A percentile compares a stretch with the other conserved stretches of the same genome.
These are phyloP conservation scores for Liodrosophila aerea DNA, from an alignment of 2,888 invertebrate species.

Conservation along the genomic window DNA sequence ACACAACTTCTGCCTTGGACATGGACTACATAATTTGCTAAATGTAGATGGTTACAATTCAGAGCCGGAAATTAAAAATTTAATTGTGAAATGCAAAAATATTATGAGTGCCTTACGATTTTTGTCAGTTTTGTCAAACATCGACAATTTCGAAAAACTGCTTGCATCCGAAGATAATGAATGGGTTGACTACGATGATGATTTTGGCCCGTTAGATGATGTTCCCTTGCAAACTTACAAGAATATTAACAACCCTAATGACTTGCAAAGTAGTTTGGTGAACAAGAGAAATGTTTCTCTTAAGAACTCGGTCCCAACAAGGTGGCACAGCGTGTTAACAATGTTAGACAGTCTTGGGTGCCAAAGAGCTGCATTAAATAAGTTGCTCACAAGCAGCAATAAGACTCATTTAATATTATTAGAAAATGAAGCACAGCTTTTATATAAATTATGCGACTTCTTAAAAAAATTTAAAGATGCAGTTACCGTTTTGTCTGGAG, in stretches of 20 bases:
- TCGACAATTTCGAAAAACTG: conserved; percentile 1
- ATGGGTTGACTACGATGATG: background rate
- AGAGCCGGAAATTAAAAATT: background rate
- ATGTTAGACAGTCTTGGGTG: no score
- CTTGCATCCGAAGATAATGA: conserved; percentile 4
- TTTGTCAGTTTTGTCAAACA: conserved; percentile 1
- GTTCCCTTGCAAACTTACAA: conserved; percentile 5
- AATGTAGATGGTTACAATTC: conserved; percentile 1
- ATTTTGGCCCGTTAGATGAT: conserved; percentile 2
- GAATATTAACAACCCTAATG: background rate
- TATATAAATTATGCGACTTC: background rate
- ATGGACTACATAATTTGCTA: background rate
- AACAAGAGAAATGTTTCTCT: no score
- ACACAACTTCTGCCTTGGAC: background rate
- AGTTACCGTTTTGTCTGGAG: background rate
- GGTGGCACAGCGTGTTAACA: no score
- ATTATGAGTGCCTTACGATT: background rate
- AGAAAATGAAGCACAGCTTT: background rate
- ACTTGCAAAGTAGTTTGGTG: no score
- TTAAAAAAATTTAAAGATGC: background rate
- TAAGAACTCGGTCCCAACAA: no score
- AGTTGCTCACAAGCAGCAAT: background rate
- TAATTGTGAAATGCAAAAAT: conserved; percentile 1
- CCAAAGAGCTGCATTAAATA: no score
- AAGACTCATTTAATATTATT: background rate